Evolutionary conservation across 2,888 invertebrate genomes (phyloP), one percentile per base, ranked within the genome.

Genomic region (Leucophenga maculata): DNA sequence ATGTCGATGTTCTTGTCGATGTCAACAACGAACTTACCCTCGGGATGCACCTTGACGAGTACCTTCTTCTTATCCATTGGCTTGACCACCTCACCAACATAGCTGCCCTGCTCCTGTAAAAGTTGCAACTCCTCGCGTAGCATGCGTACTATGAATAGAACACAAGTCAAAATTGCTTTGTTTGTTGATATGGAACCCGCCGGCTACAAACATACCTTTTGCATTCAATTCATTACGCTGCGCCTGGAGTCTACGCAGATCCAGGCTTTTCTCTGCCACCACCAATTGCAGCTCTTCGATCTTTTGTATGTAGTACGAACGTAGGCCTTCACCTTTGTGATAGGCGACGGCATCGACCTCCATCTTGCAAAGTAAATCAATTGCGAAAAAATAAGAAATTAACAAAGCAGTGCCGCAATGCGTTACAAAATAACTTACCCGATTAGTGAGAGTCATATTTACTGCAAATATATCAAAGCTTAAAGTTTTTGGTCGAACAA

Each of bases 21-120:
- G 89, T 99, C 99, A 20, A 99, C 99, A 0, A 99, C 98, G 90
- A 98, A 99, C 90, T 99, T 99, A 74, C 99, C 99, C 89, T 99
- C 99, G 0, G 98, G 99, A 86, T 99, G 98, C 0, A 99, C 98
- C 90, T 99, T 99, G 1, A 99, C 99, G 0, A 99, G 91, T 0
- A 99, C 99, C 89, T 99, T 99, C 89, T 99, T 99, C 89, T 99
- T 99, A 88, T 99, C 99, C 97, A 99, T 99, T 0, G 98, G 97
- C 87, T 99, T 98, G 0, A 99, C 97, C 1, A 99, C 99, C 90
- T 99, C 99, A 8, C 99, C 99, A 3, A 99, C 99, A 89, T 99
- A 99, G 18, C 98, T 98, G 14, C 99, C 99, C 88, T 99, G 99
- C 85, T 99, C 99, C 88, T 95, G 95, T 14, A 99, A 90, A 22